Conservation (phyloP, 2,888 invertebrate species). For the Brachylomia viminalis region DNA sequence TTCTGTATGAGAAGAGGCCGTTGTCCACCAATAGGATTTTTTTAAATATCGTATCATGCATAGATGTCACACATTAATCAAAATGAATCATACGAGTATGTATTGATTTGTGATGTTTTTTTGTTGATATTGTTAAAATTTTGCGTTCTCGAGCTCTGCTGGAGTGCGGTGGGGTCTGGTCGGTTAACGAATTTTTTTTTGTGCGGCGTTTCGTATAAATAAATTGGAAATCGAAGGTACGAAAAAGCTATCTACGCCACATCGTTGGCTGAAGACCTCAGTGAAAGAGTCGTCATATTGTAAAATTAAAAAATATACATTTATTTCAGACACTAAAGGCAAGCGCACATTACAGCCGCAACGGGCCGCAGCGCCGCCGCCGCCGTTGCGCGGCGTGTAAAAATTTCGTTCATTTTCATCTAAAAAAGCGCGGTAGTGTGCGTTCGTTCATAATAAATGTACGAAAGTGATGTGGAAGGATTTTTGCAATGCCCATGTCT, state of each 20-base stretch:
- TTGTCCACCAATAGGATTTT: not conserved
- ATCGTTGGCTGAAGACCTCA: no score
- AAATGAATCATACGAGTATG: no score
- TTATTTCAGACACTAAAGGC: no score
- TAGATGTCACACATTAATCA: not conserved
- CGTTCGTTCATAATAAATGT: not conserved
- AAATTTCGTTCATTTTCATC: no score
- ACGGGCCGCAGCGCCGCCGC: not conserved
- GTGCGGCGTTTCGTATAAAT: not conserved
- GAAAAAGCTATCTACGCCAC: not conserved
- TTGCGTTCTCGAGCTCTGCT: constrained; percentile 2
- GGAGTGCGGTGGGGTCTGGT: not conserved
- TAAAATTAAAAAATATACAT: not conserved
- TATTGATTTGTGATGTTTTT: no score
- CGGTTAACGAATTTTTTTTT: not conserved
- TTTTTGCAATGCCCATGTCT: not conserved
- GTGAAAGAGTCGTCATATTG: no score
- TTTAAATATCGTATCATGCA: not conserved
- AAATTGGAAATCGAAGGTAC: not conserved
- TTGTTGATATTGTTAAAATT: constrained; percentile 17
- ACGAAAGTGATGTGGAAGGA: not conserved
- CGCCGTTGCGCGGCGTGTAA: not conserved
- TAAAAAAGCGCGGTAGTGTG: no score
- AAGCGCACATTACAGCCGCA: not conserved
- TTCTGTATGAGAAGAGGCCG: not conserved